Evolutionary conservation across 2,888 invertebrate species (phyloP), one percentile per base, ranked within the genome.

Genomic region (Amphimallon solstitiale): DNA sequence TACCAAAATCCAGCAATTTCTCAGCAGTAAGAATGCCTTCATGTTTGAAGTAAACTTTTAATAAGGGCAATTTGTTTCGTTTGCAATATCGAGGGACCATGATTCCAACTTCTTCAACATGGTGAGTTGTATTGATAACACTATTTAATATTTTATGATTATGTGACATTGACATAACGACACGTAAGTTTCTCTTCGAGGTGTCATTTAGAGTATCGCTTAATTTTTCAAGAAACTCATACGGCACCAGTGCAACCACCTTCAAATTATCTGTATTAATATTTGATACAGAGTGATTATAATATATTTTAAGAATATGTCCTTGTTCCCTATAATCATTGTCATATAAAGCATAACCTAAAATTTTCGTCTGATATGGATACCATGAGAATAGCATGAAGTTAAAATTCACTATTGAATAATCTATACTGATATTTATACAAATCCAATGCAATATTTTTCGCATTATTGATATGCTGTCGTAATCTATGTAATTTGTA

Each of bases 1-100:
- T 19, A n/a, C 54, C 54, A 21, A 54, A 54, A 38, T 38, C 19
- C 2, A 19, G 37, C 54, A 37, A 54, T 10, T 38, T 38, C 6
- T 15, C 17, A 5, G 9, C 14, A 5, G 1, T 15, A n/a, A n/a
- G n/a, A n/a, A n/a, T n/a, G 1, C 10, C 4, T 12, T 37, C 12
- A 1, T 29, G 19, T 7, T 1, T 5, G 38, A 37, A 19, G 37
- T 19, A 54, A 7, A 12, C 54, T 19, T 38, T 17, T n/a, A 54
- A 37, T 9, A 37, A 2, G 0, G 37, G 17, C 6, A n/a, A n/a
- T 6, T 23, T 54, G 21, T 54, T 21, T 17, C 19, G 37, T 19
- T 54, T 54, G 19, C 54, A 54, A 38, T 38, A 54, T 0, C 19
- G n/a, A 15, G 54, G 54, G 6, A 54, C 19, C 4, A 5, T 38